Percentiles rank a stretch among this genome's conserved stretches.
Conservation (phyloP, 23 tunicate genomes). For the Botrylloides violaceus region DNA sequence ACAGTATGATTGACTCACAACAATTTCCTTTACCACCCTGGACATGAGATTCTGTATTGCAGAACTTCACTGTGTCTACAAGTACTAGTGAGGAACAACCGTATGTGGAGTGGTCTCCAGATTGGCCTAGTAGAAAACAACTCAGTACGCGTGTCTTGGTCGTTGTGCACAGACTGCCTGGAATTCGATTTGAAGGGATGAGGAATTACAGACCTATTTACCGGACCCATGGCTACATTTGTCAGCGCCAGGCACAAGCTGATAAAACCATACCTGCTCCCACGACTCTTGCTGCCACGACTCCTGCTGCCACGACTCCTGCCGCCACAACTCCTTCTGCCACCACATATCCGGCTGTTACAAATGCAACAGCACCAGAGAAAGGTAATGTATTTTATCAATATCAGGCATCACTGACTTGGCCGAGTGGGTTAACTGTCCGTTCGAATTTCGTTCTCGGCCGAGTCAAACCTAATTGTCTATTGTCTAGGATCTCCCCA, state of each 20-base stretch:
- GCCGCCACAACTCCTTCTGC: not conserved
- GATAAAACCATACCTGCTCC: not conserved
- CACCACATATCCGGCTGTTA: not conserved
- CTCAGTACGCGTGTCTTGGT: not conserved
- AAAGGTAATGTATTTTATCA: too few species aligned
- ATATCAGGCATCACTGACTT: too few species aligned
- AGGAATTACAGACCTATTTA: not conserved
- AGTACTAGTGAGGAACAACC: not conserved
- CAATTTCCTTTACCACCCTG: not conserved
- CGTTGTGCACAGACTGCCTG: not conserved
- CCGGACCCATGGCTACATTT: not conserved
- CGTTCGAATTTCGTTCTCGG: too few species aligned
- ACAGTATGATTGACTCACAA: not conserved
- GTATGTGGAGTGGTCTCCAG: not conserved
- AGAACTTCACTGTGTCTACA: not conserved
- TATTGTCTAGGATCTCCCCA: too few species aligned
- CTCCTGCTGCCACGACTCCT: too few species aligned
- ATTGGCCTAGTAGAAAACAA: not conserved
- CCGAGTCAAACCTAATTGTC: too few species aligned
- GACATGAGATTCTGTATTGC: not conserved
- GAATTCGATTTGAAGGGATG: not conserved
- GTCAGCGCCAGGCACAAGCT: not conserved
- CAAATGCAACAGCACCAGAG: too few species aligned
- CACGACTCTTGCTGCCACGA: not conserved
- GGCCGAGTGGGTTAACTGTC: too few species aligned